Percentiles rank a stretch among this genome's conserved stretches.
phyloP scores from a whole-genome alignment of 2,888 invertebrate genomes.

The Adela reaumurella region DNA sequence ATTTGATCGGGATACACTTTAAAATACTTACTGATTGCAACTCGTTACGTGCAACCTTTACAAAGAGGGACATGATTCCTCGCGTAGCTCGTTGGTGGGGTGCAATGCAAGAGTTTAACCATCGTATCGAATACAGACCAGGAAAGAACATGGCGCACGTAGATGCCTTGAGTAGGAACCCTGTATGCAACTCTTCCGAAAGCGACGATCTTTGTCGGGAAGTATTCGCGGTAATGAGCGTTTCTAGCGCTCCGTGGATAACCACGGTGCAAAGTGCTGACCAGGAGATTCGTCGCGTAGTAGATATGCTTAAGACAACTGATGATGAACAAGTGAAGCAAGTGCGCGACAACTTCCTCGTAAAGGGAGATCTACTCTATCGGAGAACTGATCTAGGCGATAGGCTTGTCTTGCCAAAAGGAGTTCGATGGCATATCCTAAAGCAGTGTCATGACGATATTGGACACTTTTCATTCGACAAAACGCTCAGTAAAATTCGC shows the following conservation, averaged over 20 bases:
- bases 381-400: no score
- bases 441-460: constrained; percentile 12
- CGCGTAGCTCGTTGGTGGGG: constrained; percentile 14
- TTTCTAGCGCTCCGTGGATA: constrained; percentile 1
- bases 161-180: no score
- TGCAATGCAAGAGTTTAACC: constrained; percentile 10
- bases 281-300: constrained; percentile 1
- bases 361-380: no score
- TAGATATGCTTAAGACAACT: constrained; percentile 1
- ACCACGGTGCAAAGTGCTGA: constrained; percentile 4
- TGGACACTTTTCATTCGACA: constrained; percentile 14
- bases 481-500: constrained; percentile 9
- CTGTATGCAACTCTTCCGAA: no score
- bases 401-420: no score
- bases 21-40: constrained; percentile 14
- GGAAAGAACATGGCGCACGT: constrained; percentile 8
- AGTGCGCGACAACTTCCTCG: no score
- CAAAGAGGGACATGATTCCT: constrained; percentile 10
- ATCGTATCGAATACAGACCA: constrained; percentile 9
- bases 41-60: constrained; percentile 10
- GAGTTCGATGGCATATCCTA: no score
- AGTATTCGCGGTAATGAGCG: no score
- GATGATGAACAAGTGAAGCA: no score
- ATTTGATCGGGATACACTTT: constrained; percentile 19
- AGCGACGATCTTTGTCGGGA: no score